These are phyloP conservation scores for Apostichopus parvimensis DNA, from an alignment of 35 echinoderm and acorn worm species.

Conservation along the genomic window DNA sequence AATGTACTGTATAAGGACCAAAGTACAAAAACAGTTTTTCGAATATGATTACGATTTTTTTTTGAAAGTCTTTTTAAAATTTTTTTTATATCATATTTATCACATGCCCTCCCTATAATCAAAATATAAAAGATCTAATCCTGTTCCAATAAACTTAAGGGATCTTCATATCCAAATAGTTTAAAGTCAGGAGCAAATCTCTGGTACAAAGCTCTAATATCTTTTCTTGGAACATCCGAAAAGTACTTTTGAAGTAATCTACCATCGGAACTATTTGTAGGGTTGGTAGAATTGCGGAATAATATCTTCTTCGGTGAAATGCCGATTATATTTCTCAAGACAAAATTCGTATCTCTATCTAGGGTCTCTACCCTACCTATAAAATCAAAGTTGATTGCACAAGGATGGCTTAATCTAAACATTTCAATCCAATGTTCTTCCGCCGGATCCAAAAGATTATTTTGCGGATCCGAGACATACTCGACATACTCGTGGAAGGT, in stretches of 20 bases:
- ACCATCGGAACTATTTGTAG: slow-evolving; percentile 53
- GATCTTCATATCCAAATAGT: slow-evolving; percentile 59
- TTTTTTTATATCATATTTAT: background rate
- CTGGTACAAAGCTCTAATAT: slow-evolving; percentile 37
- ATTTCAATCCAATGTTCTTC: slow-evolving; percentile 73
- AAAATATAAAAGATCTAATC: background rate
- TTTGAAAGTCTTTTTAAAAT: background rate
- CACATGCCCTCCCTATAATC: background rate
- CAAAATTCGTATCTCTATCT: slow-evolving; percentile 51
- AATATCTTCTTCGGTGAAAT: slow-evolving; percentile 17
- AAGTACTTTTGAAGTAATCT: slow-evolving; percentile 52
- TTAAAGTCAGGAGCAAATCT: slow-evolving; percentile 57
- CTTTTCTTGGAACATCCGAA: slow-evolving; percentile 31
- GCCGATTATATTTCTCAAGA: slow-evolving; percentile 43
- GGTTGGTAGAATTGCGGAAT: slow-evolving; percentile 36
- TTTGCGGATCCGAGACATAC: slow-evolving; percentile 43
- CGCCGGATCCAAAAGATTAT: slow-evolving; percentile 42
- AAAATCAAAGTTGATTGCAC: slow-evolving; percentile 70
- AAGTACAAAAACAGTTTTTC: background rate
- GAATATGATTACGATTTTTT: background rate
- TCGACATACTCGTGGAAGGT: slow-evolving; percentile 58
- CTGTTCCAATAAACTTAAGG: background rate
- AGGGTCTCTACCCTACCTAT: slow-evolving; percentile 75
- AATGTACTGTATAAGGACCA: slow-evolving; percentile 8
- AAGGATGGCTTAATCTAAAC: slow-evolving; percentile 62